phyloP scores from a whole-genome alignment of 1,140 invertebrate genomes.

The Physella acuta region DNA sequence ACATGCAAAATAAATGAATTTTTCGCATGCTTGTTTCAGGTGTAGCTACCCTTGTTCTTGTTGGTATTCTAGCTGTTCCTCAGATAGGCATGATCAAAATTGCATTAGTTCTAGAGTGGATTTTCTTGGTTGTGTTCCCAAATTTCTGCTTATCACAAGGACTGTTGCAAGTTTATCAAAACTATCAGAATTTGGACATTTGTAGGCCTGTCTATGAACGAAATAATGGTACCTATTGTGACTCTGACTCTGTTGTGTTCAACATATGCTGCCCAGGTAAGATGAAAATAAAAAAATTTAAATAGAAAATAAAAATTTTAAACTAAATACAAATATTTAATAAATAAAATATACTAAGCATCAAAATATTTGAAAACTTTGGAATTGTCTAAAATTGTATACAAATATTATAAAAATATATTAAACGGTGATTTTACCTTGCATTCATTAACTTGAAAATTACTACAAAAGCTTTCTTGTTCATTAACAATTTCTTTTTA shows the following conservation, averaged over 20 bases:
- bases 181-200: slow-evolving; percentile 41
- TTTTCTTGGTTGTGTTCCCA: slow-evolving; percentile 56
- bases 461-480: too few relatives aligned
- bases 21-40: slow-evolving; percentile 34
- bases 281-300: too few relatives aligned
- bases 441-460: too few relatives aligned
- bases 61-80: slow-evolving; percentile 50
- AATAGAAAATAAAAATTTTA: too few relatives aligned
- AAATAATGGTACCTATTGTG: slow-evolving; percentile 25
- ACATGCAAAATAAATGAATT: not conserved
- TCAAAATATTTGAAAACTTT: too few relatives aligned
- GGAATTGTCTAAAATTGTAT: too few relatives aligned
- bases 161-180: slow-evolving; percentile 54
- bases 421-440: too few relatives aligned
- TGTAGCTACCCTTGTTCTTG: slow-evolving; percentile 45
- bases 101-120: slow-evolving; percentile 47
- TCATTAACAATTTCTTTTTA: too few relatives aligned
- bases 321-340: too few relatives aligned
- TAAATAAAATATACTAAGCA: too few relatives aligned
- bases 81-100: slow-evolving; percentile 42
- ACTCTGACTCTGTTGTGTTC: not conserved
- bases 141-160: slow-evolving; percentile 53
- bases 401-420: too few relatives aligned
- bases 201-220: slow-evolving; percentile 28
- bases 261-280: slow-evolving; percentile 32